Conservation (phyloP, 2,113 vertebrate species). For the Brevimyrus niger region DNA sequence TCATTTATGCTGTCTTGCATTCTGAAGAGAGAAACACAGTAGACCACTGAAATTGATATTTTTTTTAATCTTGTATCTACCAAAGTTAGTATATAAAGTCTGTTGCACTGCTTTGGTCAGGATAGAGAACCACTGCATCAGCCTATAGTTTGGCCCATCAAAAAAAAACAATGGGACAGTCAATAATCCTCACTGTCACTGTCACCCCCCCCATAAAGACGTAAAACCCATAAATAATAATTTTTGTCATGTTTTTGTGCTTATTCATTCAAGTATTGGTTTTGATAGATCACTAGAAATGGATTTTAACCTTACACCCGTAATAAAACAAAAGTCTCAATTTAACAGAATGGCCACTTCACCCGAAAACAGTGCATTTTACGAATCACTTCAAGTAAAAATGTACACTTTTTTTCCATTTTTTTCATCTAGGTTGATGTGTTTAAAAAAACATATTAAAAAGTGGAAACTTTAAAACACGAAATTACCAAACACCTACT, state of each 20-base stretch:
- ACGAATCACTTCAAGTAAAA: no score
- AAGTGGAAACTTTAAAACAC: not conserved
- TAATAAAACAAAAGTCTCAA: not conserved
- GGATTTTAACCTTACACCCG: not conserved
- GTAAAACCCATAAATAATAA: not conserved
- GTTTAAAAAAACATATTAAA: no score
- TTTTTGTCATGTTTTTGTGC: not conserved
- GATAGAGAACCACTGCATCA: not conserved
- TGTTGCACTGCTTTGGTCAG: not conserved
- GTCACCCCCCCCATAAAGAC: not conserved
- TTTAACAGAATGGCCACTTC: not conserved
- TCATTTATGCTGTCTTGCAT: constrained; percentile 70
- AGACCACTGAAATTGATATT: not conserved
- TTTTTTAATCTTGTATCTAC: no score
- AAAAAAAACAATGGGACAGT: not conserved
- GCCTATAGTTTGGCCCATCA: not conserved
- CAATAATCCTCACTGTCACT: not conserved
- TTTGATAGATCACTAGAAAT: not conserved
- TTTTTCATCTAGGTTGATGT: no score
- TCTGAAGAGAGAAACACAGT: constrained; percentile 53
- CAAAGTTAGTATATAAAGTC: not conserved
- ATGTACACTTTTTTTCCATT: no score
- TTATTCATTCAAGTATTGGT: not conserved
- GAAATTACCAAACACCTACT: not conserved
- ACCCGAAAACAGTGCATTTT: no score